Base-by-base conservation (phyloP, 2,888 invertebrate genomes). In the Noctua janthe region DNA sequence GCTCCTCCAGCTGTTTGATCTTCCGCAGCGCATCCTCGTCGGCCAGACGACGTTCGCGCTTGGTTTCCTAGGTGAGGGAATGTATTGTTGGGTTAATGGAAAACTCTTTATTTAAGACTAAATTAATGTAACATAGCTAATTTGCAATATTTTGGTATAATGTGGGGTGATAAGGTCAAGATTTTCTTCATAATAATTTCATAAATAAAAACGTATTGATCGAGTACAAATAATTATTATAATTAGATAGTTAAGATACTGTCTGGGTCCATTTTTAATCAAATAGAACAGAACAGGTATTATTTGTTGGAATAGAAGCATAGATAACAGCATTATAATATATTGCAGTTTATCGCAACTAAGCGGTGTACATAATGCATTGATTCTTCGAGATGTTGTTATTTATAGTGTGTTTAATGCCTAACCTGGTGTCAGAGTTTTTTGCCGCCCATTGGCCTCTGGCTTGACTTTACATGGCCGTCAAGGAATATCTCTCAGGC, bases 11-110 rank as follows among this genome's bases (percentile, higher is more conserved):
- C 94, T 99, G 98, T 92, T 99, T 99, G 85, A 99, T 99, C 95
- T 99, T 99, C 73, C 99, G 98, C 79, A 99, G 96, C 0, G 99
- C 99, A 94, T 99, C 99, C 92, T 99, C 99, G 93, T 99, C 99
- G 0, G 99, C 99, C 72, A 99, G 95, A 90, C 99, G 99, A 86
- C 99, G 98, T 94, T 99, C 99, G 7, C 99, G 98, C 94, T 99
- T 99, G 92, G 98, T 98, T 92, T 99, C 99, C 97, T 98, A 95
- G 0, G 47, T 74, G 10, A 72, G 0, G 47, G 4, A 77, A 39
- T 39, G 11, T 56, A 0, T 66, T 39, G 7, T 49, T 66, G 51
- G 20, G 62, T 62, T 35, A 64, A 29, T 13, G 59, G 29, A n/a
- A 59, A 59, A n/a, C 8, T 8, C 54, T 39, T 39, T 56, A 56